Evolutionary conservation across 2,888 invertebrate genomes (phyloP), one percentile per base, ranked within the genome.

Genomic region (Drosophila putrida): DNA sequence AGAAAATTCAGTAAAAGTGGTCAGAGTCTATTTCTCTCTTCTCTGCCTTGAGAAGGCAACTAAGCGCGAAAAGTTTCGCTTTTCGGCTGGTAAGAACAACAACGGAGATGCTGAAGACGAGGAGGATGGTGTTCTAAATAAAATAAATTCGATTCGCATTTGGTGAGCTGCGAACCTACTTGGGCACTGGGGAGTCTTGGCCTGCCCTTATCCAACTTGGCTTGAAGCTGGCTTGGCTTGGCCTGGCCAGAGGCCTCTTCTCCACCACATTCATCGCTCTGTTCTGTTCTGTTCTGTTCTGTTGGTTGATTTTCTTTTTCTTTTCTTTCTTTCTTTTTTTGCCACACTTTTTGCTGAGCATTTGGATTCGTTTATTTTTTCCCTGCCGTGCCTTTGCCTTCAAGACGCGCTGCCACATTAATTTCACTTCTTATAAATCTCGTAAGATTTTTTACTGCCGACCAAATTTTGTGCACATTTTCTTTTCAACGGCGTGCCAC

Each of bases 391-490:
- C 41, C 36, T 65, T 69, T 53, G 54, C 70, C 65, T 65, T 58
- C 47, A 59, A 74, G 73, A 64, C 83, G 68, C 68, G 70, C 75
- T 83, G 88, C 88, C 87, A 90, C 85, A 90, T 85, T 85, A 90
- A 88, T 85, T 89, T 90, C 74, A 89, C 90, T 90, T 87, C 86
- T 87, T 90, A 86, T 89, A 86, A 90, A 90, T 86, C 89, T 89
- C 61, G 61, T 61, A 75, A 66, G 74, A 75, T 77, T 73, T 61
- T 78, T 69, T 71, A 65, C 58, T 61, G 75, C 71, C 61, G 47
- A 49, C 33, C 55, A 36, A 68, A 65, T 62, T 68, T 59, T 41
- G 39, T 38, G 49, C 55, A 61, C 59, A 58, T 62, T 75, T 63
- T 58, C 46, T 62, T 69, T 63, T 71, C 70, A 68, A 60, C 72